Conservation (phyloP, 1,140 invertebrate genomes). For the Phocides pigmalion region DNA sequence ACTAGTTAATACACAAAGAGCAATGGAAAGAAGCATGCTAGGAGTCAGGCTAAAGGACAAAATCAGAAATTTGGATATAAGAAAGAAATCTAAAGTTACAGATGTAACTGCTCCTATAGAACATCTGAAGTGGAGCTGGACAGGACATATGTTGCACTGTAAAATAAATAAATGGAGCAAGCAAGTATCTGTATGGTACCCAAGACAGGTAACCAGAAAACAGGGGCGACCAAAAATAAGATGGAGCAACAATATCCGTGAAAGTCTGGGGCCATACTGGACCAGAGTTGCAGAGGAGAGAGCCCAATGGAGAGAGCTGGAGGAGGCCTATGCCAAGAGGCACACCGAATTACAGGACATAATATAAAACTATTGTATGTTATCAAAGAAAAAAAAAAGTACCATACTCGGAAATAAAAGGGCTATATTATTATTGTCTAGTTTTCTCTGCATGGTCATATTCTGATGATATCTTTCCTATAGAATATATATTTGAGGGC, state of each 20-base stretch:
- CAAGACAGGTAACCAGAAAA: not conserved
- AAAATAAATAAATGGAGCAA: not conserved
- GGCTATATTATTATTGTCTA: no score
- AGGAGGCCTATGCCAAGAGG: no score
- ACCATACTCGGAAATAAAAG: no score
- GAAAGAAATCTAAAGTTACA: not conserved
- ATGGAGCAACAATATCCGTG: not conserved
- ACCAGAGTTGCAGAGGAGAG: not conserved
- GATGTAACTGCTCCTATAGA: not conserved
- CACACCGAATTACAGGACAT: no score
- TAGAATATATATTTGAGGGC: no score
- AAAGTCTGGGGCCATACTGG: not conserved
- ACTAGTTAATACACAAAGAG: not conserved
- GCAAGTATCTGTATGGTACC: conserved; percentile 3
- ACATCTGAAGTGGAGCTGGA: not conserved
- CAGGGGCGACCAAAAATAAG: not conserved
- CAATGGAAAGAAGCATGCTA: not conserved
- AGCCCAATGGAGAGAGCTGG: not conserved
- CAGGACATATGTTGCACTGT: not conserved
- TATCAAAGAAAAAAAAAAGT: no score
- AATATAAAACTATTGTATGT: no score
- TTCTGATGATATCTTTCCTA: no score
- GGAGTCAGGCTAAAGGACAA: not conserved
- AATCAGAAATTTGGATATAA: not conserved
- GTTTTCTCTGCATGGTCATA: no score